phyloP scores from a whole-genome alignment of 1,140 invertebrate species.

The Lordiphosa mommai region DNA sequence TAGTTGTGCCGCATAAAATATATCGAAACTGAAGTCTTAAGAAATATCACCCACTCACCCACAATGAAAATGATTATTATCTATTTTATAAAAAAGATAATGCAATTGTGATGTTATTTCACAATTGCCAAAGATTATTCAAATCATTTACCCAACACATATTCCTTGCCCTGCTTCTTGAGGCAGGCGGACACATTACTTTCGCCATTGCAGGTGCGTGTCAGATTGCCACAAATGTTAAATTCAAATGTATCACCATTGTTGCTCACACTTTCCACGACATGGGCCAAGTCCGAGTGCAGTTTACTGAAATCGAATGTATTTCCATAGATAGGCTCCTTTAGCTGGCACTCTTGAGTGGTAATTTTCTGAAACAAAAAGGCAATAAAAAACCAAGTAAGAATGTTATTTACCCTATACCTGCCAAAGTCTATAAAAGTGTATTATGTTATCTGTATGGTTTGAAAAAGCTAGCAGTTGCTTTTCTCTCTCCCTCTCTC shows the following conservation, averaged over 20 bases:
- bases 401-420: no score
- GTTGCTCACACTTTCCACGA: slow-evolving; percentile 22
- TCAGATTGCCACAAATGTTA: slow-evolving; percentile 67
- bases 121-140: background rate
- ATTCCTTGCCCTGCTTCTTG: slow-evolving; percentile 57
- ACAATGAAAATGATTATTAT: background rate
- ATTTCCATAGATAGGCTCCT: slow-evolving; percentile 65
- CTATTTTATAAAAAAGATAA: no score
- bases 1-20: no score
- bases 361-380: slow-evolving; percentile 40
- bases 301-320: slow-evolving; percentile 66
- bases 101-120: no score
- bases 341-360: slow-evolving; percentile 51
- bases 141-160: slow-evolving; percentile 58
- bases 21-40: no score
- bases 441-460: no score
- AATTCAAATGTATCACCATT: slow-evolving; percentile 62
- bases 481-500: no score
- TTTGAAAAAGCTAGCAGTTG: no score
- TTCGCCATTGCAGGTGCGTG: slow-evolving; percentile 49
- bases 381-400: background rate
- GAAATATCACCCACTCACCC: no score
- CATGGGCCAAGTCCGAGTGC: slow-evolving; percentile 61
- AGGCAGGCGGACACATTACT: slow-evolving; percentile 67
- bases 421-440: no score